A percentile compares a stretch with the other conserved stretches of the same genome.
Evolutionary conservation across 1,140 invertebrate genomes (phyloP).

Genomic region (Habropoda laboriosa): DNA sequence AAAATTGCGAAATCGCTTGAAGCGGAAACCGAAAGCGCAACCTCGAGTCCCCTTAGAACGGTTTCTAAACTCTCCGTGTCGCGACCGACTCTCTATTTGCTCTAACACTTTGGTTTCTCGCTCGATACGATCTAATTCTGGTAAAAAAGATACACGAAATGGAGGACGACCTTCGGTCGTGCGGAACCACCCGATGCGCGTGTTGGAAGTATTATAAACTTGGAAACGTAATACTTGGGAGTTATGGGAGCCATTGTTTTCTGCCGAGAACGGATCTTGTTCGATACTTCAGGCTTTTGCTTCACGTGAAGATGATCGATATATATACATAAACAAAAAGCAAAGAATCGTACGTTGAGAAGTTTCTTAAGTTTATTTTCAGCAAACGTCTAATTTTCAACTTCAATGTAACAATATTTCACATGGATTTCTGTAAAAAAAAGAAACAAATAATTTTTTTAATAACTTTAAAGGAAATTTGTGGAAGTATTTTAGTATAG

Average conservation of each 20-base stretch:
- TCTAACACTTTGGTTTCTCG: neutral
- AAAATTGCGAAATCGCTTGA: conserved; percentile 24
- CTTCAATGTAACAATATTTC: too few species aligned
- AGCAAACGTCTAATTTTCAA: too few species aligned
- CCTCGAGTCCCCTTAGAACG: conserved; percentile 15
- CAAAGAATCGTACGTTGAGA: too few species aligned
- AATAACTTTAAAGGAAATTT: too few species aligned
- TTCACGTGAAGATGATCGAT: neutral
- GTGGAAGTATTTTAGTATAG: too few species aligned
- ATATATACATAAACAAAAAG: too few species aligned
- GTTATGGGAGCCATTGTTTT: neutral
- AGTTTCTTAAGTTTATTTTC: too few species aligned
- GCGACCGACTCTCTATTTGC: neutral
- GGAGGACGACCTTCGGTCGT: neutral
- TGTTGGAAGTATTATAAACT: neutral
- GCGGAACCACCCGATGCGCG: neutral
- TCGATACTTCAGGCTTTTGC: neutral
- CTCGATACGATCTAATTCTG: neutral
- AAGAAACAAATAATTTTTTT: too few species aligned
- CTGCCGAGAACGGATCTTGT: neutral
- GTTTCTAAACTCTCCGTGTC: conserved; percentile 20
- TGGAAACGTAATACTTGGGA: neutral
- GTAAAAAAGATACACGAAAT: neutral
- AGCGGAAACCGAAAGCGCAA: conserved; percentile 32
- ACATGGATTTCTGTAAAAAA: too few species aligned